Evolutionary conservation across 2,797 vertebrate species (phyloP).

Genomic region (Parauchenoglanis ngamensis): DNA sequence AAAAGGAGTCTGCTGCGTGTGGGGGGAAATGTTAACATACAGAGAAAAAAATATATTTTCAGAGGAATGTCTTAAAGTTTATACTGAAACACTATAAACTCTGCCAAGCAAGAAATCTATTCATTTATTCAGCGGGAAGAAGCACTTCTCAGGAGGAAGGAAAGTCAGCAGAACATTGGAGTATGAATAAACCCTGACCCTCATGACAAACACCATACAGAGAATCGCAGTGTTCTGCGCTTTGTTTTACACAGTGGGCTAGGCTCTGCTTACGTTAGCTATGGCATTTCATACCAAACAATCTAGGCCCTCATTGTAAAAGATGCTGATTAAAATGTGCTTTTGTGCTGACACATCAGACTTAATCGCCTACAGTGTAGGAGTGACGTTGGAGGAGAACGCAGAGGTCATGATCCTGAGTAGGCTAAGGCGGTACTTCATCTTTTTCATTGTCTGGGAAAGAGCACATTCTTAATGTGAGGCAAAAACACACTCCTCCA

Average conservation of each 20-base stretch:
- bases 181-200: conserved; percentile 52
- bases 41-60: conserved; percentile 10
- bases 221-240: conserved; percentile 29
- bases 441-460: conserved; percentile 30
- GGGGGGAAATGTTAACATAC: background rate
- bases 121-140: conserved; percentile 41
- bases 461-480: conserved; percentile 23
- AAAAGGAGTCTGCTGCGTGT: background rate
- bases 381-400: conserved; percentile 50
- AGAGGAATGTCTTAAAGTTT: conserved; percentile 14
- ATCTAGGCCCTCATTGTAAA: conserved; percentile 45
- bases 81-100: conserved; percentile 17
- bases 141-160: conserved; percentile 26
- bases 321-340: conserved; percentile 43
- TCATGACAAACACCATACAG: conserved; percentile 42
- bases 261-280: conserved; percentile 52
- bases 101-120: conserved; percentile 41
- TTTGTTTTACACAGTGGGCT: conserved; percentile 26
- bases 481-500: conserved; percentile 9
- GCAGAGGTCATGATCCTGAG: conserved; percentile 51
- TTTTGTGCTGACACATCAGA: conserved; percentile 49
- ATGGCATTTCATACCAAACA: conserved; percentile 53
- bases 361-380: conserved; percentile 31
- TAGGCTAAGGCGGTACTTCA: conserved; percentile 45
- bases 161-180: conserved; percentile 42